Conservation (phyloP, 2,797 vertebrate species). For the Pelobates cultripes region DNA sequence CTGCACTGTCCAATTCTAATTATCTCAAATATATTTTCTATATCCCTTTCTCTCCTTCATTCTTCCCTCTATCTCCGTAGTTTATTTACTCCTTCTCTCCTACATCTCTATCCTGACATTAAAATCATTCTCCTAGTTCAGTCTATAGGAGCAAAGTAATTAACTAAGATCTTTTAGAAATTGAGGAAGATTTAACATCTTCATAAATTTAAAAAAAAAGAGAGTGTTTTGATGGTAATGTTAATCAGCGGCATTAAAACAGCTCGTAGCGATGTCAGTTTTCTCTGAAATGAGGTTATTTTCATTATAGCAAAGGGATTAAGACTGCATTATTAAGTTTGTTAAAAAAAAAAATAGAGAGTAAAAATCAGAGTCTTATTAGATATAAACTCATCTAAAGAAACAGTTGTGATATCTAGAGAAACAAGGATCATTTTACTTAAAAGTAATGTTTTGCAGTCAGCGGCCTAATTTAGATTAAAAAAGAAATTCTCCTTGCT, state of each 20-base stretch:
- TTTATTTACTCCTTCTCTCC: background rate
- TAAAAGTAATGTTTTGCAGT: background rate
- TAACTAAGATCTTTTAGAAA: constrained; percentile 12
- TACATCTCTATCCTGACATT: background rate
- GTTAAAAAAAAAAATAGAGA: constrained; percentile 7
- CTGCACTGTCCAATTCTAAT: background rate
- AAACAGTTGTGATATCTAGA: background rate
- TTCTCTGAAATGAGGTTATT: background rate
- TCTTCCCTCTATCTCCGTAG: background rate
- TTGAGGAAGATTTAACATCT: background rate
- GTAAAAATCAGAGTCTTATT: constrained; percentile 14
- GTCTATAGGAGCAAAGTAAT: constrained; percentile 4
- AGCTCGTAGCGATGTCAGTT: background rate
- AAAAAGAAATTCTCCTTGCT: background rate
- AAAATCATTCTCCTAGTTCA: background rate
- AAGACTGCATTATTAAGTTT: constrained; percentile 11
- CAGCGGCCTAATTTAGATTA: background rate
- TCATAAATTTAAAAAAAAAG: constrained; percentile 19
- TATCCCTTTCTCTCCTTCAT: background rate
- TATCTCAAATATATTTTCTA: too few species aligned
- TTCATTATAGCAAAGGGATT: constrained; percentile 32
- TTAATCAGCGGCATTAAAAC: constrained; percentile 28
- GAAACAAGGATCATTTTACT: background rate
- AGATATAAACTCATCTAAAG: background rate
- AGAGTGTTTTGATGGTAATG: background rate